Evolutionary conservation across 2,797 vertebrate genomes (phyloP).

Genomic region (Sebastes iracundus): DNA sequence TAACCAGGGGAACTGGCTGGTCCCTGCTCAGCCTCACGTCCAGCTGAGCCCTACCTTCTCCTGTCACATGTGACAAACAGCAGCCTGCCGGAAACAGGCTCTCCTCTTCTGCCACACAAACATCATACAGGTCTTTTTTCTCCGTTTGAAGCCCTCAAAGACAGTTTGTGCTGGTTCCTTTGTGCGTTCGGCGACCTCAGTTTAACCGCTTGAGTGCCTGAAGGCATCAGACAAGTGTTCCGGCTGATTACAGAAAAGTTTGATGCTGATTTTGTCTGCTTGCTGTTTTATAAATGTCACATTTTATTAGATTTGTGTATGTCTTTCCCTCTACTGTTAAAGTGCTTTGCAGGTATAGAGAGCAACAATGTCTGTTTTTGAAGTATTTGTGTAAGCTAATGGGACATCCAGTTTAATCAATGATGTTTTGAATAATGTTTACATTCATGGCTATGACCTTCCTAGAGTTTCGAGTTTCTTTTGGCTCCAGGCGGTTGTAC

Average conservation of each 20-base stretch:
- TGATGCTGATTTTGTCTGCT: constrained; percentile 23
- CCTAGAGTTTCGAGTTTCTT: not conserved
- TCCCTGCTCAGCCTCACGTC: constrained; percentile 59
- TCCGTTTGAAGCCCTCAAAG: not conserved
- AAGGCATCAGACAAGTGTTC: constrained; percentile 41
- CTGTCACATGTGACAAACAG: constrained; percentile 66
- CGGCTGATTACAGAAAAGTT: constrained; percentile 29
- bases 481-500: constrained; percentile 38
- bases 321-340: not conserved
- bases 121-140: constrained; percentile 9
- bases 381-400: constrained; percentile 10
- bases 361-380: not conserved
- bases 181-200: constrained; percentile 4
- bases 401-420: constrained; percentile 11
- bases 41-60: constrained; percentile 64
- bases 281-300: constrained; percentile 54
- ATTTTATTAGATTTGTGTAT: constrained; percentile 25
- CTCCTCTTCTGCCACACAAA: constrained; percentile 25
- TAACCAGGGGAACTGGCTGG: constrained; percentile 66
- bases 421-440: constrained; percentile 30
- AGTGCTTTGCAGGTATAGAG: constrained; percentile 5
- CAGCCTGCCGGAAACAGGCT: constrained; percentile 43
- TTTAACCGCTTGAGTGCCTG: constrained; percentile 33
- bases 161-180: not conserved
- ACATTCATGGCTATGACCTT: constrained; percentile 14